These are phyloP conservation scores for Hyles euphorbiae DNA, from an alignment of 1,140 invertebrate species.

Conservation along the genomic window DNA sequence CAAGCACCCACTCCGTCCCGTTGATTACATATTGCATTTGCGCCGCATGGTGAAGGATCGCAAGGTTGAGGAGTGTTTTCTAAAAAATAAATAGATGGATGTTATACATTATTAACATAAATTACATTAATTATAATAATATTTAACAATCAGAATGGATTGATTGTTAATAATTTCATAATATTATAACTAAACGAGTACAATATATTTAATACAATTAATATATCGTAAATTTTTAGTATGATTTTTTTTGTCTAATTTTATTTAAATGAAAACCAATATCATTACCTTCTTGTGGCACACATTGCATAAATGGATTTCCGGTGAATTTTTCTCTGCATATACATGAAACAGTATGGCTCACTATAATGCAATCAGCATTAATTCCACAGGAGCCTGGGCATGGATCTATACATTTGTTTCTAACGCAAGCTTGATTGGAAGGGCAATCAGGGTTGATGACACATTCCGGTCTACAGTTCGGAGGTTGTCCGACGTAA, in stretches of 20 bases:
- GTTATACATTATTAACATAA: no score
- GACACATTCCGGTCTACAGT: conserved; percentile 87
- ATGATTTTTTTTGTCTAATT: no score
- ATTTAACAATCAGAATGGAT: no score
- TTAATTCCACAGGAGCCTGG: conserved; percentile 86
- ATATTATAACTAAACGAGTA: no score
- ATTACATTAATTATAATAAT: no score
- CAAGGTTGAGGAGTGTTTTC: conserved; percentile 79
- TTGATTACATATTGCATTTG: conserved; percentile 83
- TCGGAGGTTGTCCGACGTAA: conserved; percentile 86
- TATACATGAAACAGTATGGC: conserved; percentile 84
- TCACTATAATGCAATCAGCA: conserved; percentile 85
- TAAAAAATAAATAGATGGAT: conserved; percentile 34
- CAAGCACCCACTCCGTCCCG: conserved; percentile 80
- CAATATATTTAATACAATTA: no score
- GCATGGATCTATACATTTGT: conserved; percentile 87
- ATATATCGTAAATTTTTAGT: no score
- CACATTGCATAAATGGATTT: conserved; percentile 85
- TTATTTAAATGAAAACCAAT: no score
- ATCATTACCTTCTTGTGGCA: conserved; percentile 75
- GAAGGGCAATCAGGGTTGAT: conserved; percentile 87
- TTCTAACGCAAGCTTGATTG: conserved; percentile 84
- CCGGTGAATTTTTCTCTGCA: conserved; percentile 84
- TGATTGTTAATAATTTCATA: no score
- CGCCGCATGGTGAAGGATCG: conserved; percentile 85